Evolutionary conservation across 2,888 invertebrate species (phyloP).

Genomic region (Rhimphoctona megacephalus): DNA sequence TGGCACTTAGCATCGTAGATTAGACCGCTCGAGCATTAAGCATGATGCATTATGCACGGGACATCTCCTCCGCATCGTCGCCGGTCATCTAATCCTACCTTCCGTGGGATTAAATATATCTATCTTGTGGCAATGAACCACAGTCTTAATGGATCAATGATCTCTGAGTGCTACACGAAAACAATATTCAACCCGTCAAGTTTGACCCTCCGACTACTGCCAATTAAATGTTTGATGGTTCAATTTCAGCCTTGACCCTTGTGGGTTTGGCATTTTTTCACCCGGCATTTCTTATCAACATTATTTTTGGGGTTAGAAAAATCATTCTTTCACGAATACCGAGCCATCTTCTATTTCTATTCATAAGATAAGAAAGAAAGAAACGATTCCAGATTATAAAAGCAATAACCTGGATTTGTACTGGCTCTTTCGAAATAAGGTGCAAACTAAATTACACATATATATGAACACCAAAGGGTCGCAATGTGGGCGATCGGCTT

Average conservation of each 20-base stretch:
- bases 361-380: not conserved
- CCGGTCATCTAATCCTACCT: conserved; percentile 52
- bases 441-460: no score
- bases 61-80: conserved; percentile 53
- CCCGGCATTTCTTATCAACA: no score
- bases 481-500: not conserved
- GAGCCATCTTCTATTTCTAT: not conserved
- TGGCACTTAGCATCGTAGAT: conserved; percentile 60
- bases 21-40: conserved; percentile 56
- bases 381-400: not conserved
- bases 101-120: conserved; percentile 20
- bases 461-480: no score
- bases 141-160: conserved; percentile 54
- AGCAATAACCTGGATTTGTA: no score
- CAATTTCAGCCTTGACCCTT: not conserved
- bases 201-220: conserved; percentile 16
- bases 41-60: conserved; percentile 65
- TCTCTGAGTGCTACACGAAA: conserved; percentile 48
- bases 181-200: conserved; percentile 42
- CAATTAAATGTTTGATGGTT: conserved; percentile 2
- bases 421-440: not conserved
- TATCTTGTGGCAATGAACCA: conserved; percentile 32
- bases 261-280: not conserved
- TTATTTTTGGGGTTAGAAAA: not conserved
- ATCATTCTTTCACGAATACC: not conserved